phyloP scores from a whole-genome alignment of 2,113 vertebrate species.

The Tamias sibiricus region DNA sequence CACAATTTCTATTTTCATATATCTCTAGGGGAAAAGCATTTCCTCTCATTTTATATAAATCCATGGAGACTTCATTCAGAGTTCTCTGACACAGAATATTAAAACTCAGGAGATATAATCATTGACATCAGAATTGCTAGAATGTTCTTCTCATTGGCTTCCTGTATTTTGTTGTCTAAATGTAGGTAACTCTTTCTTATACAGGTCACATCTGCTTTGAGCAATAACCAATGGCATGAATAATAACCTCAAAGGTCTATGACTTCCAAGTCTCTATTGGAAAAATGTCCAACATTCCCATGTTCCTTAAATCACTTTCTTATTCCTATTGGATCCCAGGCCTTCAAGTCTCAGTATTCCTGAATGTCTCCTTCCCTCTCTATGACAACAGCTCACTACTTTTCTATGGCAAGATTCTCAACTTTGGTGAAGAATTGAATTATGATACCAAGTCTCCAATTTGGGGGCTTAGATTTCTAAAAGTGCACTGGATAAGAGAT shows the following conservation, averaged over 20 bases:
- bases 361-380: neutral
- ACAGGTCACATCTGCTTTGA: neutral
- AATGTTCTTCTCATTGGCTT: neutral
- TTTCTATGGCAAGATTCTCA: neutral
- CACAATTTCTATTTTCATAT: slow-evolving; percentile 59
- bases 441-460: neutral
- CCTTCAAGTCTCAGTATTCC: neutral
- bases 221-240: neutral
- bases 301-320: neutral
- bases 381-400: neutral
- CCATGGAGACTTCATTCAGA: slow-evolving; percentile 9
- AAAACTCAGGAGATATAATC: slow-evolving; percentile 7
- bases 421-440: neutral
- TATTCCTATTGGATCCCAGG: neutral
- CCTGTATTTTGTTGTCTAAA: neutral
- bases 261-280: neutral
- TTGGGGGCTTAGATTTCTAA: neutral
- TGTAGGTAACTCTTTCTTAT: neutral
- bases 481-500: neutral
- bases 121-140: neutral
- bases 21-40: slow-evolving; percentile 59
- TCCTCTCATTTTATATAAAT: slow-evolving; percentile 73
- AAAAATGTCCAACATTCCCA: neutral
- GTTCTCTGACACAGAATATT: slow-evolving; percentile 11
- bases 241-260: neutral